Evolutionary conservation across 2,797 vertebrate genomes (phyloP), one percentile per base, ranked within the genome.

Genomic region (Syncerus caffer): DNA sequence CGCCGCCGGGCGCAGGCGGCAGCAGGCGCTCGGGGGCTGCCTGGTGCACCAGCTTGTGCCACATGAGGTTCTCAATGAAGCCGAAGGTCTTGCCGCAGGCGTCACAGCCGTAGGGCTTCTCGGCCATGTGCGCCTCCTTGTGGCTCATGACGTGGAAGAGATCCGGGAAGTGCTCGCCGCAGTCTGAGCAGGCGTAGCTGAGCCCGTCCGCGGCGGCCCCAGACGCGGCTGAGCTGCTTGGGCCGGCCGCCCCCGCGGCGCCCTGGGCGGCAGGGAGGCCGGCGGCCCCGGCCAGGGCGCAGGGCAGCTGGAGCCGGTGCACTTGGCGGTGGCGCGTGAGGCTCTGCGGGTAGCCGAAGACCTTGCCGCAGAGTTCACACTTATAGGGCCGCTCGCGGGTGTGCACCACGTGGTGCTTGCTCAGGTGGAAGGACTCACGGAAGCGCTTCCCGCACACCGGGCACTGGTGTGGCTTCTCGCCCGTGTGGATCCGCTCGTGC

Each of bases 341-440:
- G 98, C 99, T 99, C 98, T 99, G 99, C 0, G 99, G 99, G 98
- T 99, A 99, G 45, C 99, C 99, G 96, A 99, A 99, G 89, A 99
- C 99, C 96, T 99, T 99, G 16, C 99, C 99, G 34, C 99, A 99
- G 11, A 99, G 99, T 95, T 99, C 99, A 92, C 99, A 99, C 98
- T 99, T 99, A 99, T 99, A 99, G 98, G 99, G 99, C 94, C 99
- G 99, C 96, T 99, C 99, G 3, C 99, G 99, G 0, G 99, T 99
- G 99, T 99, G 99, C 95, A 99, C 99, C 6, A 99, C 99, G 92
- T 99, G 99, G 98, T 99, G 99, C 97, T 99, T 99, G 98, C 99
- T 99, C 74, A 99, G 99, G 98, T 99, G 99, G 98, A 99, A 99
- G 78, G 99, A 99, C 97, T 99, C 99, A 9, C 99, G 99, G 97